Base-by-base conservation (phyloP, 2,797 vertebrate genomes). In the Chrosomus eos region DNA sequence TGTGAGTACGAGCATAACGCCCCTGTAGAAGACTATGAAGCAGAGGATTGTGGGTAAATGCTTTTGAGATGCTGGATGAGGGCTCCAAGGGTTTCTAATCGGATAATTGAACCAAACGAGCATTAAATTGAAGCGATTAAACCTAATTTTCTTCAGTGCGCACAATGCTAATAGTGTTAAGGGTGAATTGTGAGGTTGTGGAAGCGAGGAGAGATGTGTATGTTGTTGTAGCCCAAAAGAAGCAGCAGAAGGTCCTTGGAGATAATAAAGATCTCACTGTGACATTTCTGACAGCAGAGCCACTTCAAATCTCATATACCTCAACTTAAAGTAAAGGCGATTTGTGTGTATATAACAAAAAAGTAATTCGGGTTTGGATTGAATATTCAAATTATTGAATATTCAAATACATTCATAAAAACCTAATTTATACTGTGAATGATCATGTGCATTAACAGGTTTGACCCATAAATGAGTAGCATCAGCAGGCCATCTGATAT, bases 61-160 rank as follows among this genome's bases (percentile, higher is more conserved):
- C 38, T 75, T 80, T n/a, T 64, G 23, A 81, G 51, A 77, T 36
- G 26, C 18, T 64, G 18, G 45, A 62, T 68, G 33, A 31, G 33
- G 62, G 70, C 83, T 78, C 75, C 4, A 21, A 73, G 68, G 86
- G 75, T 60, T 85, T 88, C 76, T 86, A 85, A 89, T 84, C 80
- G 66, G 79, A 68, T 87, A 90, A 88, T 75, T 87, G 68, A 88
- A 87, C 68, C 81, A 89, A 88, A 68, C 11, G 62, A 85, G 70
- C 79, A 79, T 88, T 88, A 88, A 88, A 87, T 76, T 86, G 77
- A 53, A 51, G 71, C 51, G 64, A 87, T 89, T 87, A 88, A 87
- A 88, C 81, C 73, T 58, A 10, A 88, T 90, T 88, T 88, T 83
- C 87, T 36, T 85, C 81, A 40, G 76, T 55, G 70, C 80, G 85